Evolutionary conservation across 2,888 invertebrate genomes (phyloP).

Genomic region (Drosophila subquinaria): DNA sequence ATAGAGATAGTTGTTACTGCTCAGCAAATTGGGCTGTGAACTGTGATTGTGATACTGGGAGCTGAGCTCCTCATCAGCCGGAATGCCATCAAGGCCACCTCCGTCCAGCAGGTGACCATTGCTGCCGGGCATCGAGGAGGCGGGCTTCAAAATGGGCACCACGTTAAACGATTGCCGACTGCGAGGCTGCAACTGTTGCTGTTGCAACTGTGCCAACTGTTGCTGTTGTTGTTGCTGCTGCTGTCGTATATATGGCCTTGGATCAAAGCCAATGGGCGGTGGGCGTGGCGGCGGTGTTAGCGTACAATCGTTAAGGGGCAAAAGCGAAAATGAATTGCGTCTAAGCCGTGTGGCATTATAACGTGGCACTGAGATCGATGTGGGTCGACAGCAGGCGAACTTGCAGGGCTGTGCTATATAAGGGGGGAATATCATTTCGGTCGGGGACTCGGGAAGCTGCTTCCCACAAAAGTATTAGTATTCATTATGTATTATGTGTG

Average conservation of each 20-base stretch:
- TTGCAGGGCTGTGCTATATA: constrained; percentile 85
- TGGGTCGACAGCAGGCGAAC: constrained; percentile 84
- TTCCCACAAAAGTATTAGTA: constrained; percentile 29
- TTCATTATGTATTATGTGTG: constrained; percentile 24
- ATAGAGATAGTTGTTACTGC: constrained; percentile 71
- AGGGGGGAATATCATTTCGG: constrained; percentile 85
- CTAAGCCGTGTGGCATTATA: constrained; percentile 61
- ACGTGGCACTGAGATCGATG: constrained; percentile 83
- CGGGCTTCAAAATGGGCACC: constrained; percentile 84
- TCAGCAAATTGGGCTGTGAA: constrained; percentile 83
- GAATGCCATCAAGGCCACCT: constrained; percentile 48
- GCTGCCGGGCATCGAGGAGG: constrained; percentile 84
- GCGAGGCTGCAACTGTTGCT: constrained; percentile 41
- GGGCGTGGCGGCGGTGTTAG: constrained; percentile 83
- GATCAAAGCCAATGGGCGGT: constrained; percentile 71
- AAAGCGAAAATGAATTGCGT: constrained; percentile 75
- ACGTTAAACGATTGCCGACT: constrained; percentile 80
- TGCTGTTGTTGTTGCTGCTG: constrained; percentile 51
- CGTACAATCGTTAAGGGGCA: constrained; percentile 57
- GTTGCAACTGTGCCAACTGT: not conserved
- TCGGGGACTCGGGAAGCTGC: constrained; percentile 85
- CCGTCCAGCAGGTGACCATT: constrained; percentile 60
- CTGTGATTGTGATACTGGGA: constrained; percentile 78
- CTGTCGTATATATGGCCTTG: constrained; percentile 41
- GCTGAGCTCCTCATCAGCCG: constrained; percentile 43